These are phyloP conservation scores for Hystrix brachyura DNA, from an alignment of 2,113 vertebrate species.

Conservation along the genomic window DNA sequence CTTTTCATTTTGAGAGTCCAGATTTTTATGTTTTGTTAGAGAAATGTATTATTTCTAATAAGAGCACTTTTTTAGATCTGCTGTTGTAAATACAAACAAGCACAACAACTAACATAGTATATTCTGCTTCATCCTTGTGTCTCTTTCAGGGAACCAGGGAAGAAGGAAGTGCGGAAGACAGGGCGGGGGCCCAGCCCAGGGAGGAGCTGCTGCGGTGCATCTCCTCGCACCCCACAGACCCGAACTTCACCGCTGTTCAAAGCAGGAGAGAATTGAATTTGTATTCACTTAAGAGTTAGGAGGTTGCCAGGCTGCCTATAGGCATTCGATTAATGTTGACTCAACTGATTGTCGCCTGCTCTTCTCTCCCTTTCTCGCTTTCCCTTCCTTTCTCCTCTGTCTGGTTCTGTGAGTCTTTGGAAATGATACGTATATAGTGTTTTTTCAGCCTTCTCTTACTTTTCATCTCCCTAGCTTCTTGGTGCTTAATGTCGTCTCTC, in stretches of 20 bases:
- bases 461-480: neutral
- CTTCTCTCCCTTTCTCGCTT: neutral
- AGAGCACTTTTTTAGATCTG: neutral
- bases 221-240: neutral
- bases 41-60: neutral
- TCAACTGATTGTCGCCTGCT: neutral
- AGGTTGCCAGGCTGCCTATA: neutral
- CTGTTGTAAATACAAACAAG: neutral
- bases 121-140: neutral
- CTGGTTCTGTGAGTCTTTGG: neutral
- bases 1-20: neutral
- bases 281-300: constrained; percentile 56
- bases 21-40: constrained; percentile 40
- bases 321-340: constrained; percentile 54
- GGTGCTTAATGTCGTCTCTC: neutral
- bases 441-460: neutral
- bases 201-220: neutral
- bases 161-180: neutral
- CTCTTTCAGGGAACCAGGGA: neutral
- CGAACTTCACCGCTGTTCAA: neutral
- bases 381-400: neutral
- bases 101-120: no score
- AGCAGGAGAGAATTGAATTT: constrained; percentile 69
- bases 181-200: neutral
- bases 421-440: neutral